Conservation (phyloP, 1,140 invertebrate species). For the Macrocentrus cingulum region DNA sequence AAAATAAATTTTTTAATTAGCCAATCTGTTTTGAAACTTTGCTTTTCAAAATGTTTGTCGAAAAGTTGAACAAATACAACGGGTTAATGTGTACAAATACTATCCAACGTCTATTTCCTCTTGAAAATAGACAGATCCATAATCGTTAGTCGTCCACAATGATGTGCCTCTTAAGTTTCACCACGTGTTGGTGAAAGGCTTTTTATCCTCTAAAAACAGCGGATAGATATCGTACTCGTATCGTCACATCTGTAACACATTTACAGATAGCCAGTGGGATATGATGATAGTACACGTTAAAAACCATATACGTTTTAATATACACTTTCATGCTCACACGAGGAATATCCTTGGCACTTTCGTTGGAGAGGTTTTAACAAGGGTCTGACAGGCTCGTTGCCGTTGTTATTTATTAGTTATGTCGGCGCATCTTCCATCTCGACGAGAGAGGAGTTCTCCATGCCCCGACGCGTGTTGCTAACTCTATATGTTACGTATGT, state of each 20-base stretch:
- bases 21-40: no score
- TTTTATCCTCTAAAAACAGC: not conserved
- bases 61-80: no score
- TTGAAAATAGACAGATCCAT: not conserved
- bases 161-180: not conserved
- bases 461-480: conserved; percentile 1
- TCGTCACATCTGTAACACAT: conserved; percentile 19
- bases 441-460: conserved; percentile 37
- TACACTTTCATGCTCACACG: conserved; percentile 2
- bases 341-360: conserved; percentile 15
- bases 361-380: conserved; percentile 50
- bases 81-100: no score
- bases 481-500: conserved; percentile 3
- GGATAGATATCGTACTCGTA: not conserved
- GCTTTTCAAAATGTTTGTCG: no score
- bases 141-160: conserved; percentile 1
- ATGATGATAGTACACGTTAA: conserved; percentile 12
- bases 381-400: conserved; percentile 59
- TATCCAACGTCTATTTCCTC: no score
- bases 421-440: conserved; percentile 55
- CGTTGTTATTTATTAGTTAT: conserved; percentile 59
- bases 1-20: no score
- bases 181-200: not conserved
- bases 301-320: conserved; percentile 13
- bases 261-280: not conserved